These are phyloP conservation scores for Nomada fabriciana DNA, from an alignment of 2,888 invertebrate genomes.

Conservation along the genomic window DNA sequence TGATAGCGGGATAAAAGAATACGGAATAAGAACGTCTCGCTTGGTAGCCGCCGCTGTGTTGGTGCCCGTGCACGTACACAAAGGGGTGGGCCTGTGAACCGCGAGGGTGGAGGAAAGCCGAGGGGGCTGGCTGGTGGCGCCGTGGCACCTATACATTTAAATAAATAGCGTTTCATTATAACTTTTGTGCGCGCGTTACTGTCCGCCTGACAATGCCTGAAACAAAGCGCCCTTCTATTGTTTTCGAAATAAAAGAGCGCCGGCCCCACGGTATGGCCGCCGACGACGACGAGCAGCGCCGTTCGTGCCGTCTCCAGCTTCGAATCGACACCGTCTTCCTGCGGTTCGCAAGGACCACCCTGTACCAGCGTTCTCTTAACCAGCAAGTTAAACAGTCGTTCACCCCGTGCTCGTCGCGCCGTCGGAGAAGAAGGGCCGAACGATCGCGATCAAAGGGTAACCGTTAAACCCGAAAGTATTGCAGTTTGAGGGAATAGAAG, in stretches of 20 bases:
- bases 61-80: slow-evolving; percentile 48
- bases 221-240: slow-evolving; percentile 83
- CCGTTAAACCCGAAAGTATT: background rate
- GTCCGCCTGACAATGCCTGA: slow-evolving; percentile 82
- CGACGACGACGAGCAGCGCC: slow-evolving; percentile 63
- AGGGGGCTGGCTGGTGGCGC: slow-evolving; percentile 58
- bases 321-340: slow-evolving; percentile 48
- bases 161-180: slow-evolving; percentile 84
- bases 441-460: background rate
- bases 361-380: slow-evolving; percentile 4
- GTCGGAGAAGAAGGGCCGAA: background rate
- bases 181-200: slow-evolving; percentile 82
- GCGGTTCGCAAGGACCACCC: slow-evolving; percentile 16
- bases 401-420: no score
- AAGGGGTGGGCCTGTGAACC: slow-evolving; percentile 46
- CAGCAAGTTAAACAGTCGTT: background rate
- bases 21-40: slow-evolving; percentile 76
- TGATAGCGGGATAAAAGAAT: slow-evolving; percentile 80
- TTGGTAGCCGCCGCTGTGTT: slow-evolving; percentile 33
- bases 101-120: slow-evolving; percentile 40
- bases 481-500: background rate
- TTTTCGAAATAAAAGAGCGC: slow-evolving; percentile 83
- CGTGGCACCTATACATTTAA: slow-evolving; percentile 81
- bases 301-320: slow-evolving; percentile 46
- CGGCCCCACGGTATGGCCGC: slow-evolving; percentile 78